These are phyloP conservation scores for Himalopsyche kuldschensis DNA, from an alignment of 2,888 invertebrate genomes.

Conservation along the genomic window DNA sequence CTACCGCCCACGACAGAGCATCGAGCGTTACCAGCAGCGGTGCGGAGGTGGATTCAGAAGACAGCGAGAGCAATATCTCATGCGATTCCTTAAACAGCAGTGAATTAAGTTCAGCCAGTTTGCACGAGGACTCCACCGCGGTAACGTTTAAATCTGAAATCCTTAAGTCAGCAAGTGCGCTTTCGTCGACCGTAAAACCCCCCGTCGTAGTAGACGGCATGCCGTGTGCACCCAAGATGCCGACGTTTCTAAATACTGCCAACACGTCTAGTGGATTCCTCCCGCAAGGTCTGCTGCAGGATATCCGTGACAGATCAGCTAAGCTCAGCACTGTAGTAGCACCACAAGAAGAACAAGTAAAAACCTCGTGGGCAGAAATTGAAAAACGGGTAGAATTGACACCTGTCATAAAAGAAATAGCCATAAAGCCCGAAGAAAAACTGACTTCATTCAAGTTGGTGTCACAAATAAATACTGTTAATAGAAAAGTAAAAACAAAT, in stretches of 20 bases:
- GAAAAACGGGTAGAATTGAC: conserved; percentile 47
- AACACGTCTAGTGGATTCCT: conserved; percentile 59
- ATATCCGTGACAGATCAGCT: conserved; percentile 68
- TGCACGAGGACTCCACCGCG: conserved; percentile 50
- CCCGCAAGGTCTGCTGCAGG: conserved; percentile 68
- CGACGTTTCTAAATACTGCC: conserved; percentile 46
- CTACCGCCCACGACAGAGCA: conserved; percentile 56
- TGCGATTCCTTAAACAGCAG: conserved; percentile 80
- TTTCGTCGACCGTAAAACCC: conserved; percentile 50
- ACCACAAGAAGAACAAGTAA: conserved; percentile 48
- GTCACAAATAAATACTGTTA: conserved; percentile 55
- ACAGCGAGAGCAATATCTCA: conserved; percentile 76
- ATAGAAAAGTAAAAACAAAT: conserved; percentile 37
- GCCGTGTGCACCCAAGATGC: conserved; percentile 50
- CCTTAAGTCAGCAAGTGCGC: conserved; percentile 47
- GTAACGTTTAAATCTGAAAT: conserved; percentile 39
- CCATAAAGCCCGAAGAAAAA: conserved; percentile 57
- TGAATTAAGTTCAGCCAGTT: conserved; percentile 61
- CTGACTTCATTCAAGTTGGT: conserved; percentile 59
- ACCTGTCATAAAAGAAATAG: conserved; percentile 54
- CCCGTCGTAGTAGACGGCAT: conserved; percentile 40
- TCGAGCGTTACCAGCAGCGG: conserved; percentile 66
- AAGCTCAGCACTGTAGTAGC: conserved; percentile 57
- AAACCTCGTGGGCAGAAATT: conserved; percentile 37
- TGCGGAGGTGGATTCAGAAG: conserved; percentile 68